These are phyloP conservation scores for Micromussa lordhowensis DNA, from an alignment of 92 coral and sea anemone genomes.

Conservation along the genomic window DNA sequence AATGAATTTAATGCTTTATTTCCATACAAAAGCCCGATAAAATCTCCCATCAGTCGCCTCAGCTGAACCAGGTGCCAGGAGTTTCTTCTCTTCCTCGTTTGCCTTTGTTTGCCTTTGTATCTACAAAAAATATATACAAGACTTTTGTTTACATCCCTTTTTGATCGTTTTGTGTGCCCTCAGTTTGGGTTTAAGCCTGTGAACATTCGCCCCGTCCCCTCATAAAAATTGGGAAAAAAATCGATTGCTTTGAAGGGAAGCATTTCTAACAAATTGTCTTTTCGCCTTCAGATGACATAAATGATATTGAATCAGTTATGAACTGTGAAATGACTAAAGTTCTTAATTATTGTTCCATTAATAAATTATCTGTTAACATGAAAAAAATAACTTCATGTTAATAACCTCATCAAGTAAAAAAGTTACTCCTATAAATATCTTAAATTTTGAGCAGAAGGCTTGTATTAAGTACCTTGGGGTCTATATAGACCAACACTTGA, in stretches of 20 bases:
- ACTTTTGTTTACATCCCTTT: background rate
- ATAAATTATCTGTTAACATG: no score
- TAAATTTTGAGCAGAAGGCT: no score
- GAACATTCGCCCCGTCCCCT: background rate
- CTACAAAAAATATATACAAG: background rate
- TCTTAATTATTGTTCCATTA: no score
- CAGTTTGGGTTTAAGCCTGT: background rate
- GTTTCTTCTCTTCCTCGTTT: background rate
- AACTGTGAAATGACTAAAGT: no score
- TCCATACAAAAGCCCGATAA: background rate
- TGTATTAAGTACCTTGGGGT: no score
- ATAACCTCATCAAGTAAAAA: no score
- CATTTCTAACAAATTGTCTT: no score
- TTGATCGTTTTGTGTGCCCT: background rate
- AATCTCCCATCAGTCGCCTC: background rate
- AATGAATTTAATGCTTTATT: background rate
- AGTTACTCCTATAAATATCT: no score
- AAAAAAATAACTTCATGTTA: no score
- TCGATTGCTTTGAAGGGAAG: background rate
- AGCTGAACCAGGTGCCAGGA: constrained; percentile 4
- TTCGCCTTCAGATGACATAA: no score
- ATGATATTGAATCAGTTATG: no score
- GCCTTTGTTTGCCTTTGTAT: background rate
- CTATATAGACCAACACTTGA: no score
- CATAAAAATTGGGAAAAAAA: background rate